Evolutionary conservation across 2,797 vertebrate species (phyloP), one percentile per base, ranked within the genome.

Genomic region (Cygnus olor): DNA sequence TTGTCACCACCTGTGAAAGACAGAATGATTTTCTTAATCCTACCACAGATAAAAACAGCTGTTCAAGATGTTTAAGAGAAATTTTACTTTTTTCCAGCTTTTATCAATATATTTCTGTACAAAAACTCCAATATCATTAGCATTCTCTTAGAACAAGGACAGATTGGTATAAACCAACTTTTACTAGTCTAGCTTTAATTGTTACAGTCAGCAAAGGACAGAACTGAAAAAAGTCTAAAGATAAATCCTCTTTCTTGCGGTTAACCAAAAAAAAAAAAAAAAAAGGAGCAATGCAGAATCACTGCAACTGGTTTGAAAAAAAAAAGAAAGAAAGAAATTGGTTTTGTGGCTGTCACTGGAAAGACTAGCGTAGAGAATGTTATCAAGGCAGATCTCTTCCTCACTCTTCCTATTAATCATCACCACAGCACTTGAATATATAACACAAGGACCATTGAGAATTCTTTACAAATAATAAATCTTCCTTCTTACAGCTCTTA

Each of bases 1-100:
- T 99, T 99, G 95, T 99, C 98, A 11, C 99, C 99, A 97, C 99
- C 99, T 99, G 94, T 57, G 92, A 97, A 93, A 94, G 95, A 97
- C 9, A 94, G 28, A 17, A 94, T 74, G 40, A 90, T 5, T 91
- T 89, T 73, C 80, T 92, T 91, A 94, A 94, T 85, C 6, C 11
- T 85, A 56, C 30, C 4, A 16, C 86, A 85, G 44, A 51, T 14
- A 74, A 81, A 93, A 71, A 20, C 10, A 94, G 24, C 30, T 11
- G 60, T 17, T 51, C 47, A 38, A 88, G 7, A 3, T 63, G 36
- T 45, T 86, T 30, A 66, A 40, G 32, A 81, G 27, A 91, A 74
- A 84, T 40, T 40, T 53, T 45, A 45, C 7, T 65, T 78, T 84
- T 84, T 74, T 20, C 36, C 30, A 81, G 21, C 17, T 65, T 85